phyloP scores from a whole-genome alignment of 2,888 invertebrate genomes.

The Spodoptera picta region DNA sequence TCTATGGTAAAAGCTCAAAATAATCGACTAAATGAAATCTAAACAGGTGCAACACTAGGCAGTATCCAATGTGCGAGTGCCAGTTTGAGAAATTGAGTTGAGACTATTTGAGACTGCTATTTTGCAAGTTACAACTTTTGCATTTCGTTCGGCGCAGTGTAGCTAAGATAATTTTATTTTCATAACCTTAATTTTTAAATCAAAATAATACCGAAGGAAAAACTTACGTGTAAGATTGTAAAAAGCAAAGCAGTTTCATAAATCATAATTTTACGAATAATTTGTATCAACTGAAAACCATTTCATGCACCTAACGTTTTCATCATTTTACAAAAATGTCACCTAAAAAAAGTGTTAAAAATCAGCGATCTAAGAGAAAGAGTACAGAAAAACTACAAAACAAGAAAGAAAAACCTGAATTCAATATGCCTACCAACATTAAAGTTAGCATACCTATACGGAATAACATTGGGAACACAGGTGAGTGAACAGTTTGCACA shows the following conservation, averaged over 20 bases:
- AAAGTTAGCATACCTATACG: constrained; percentile 58
- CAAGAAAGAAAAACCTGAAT: constrained; percentile 52
- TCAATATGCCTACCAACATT: constrained; percentile 56
- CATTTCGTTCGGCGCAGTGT: too few species aligned
- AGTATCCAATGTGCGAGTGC: too few species aligned
- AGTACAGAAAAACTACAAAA: constrained; percentile 13
- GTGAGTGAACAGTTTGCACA: constrained; percentile 27
- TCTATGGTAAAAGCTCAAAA: background rate
- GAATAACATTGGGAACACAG: constrained; percentile 33
- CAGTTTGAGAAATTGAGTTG: too few species aligned
- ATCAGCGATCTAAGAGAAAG: constrained; percentile 31
- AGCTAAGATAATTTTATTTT: too few species aligned
- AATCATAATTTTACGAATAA: too few species aligned
- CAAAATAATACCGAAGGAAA: too few species aligned
- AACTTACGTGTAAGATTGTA: too few species aligned
- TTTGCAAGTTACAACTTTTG: too few species aligned
- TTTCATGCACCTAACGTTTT: background rate
- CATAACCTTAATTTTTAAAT: too few species aligned
- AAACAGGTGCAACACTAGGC: background rate
- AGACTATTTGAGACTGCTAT: too few species aligned
- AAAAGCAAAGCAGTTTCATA: too few species aligned
- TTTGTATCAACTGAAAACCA: too few species aligned
- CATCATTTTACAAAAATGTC: constrained; percentile 45
- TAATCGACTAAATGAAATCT: constrained; percentile 17
- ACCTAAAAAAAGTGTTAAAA: constrained; percentile 44